Evolutionary conservation across 1,140 invertebrate genomes (phyloP).

Genomic region (Dufourea novaeangliae): DNA sequence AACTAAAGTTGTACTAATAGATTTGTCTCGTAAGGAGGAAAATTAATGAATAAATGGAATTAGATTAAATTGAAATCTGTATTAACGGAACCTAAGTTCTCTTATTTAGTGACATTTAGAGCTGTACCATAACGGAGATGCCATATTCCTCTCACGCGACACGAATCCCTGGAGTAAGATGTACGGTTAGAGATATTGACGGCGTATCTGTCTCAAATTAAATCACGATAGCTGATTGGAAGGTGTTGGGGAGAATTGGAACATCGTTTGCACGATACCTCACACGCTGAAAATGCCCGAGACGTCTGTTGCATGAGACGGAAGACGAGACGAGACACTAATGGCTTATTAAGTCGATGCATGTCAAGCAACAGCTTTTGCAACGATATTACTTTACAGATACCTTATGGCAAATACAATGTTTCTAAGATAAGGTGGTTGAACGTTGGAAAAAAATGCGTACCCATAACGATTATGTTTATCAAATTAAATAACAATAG

Average conservation of each 20-base stretch:
- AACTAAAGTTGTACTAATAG: too few species aligned
- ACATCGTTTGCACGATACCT: conserved; percentile 13
- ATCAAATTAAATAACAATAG: too few species aligned
- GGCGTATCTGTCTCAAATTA: conserved; percentile 42
- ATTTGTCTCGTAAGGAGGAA: too few species aligned
- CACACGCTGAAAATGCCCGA: conserved; percentile 23
- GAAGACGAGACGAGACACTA: conserved; percentile 41
- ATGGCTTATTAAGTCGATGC: conserved; percentile 46
- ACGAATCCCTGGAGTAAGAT: conserved; percentile 10
- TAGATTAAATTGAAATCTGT: too few species aligned
- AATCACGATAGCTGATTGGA: conserved; percentile 49
- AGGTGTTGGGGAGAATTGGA: conserved; percentile 12
- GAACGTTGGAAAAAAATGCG: not conserved
- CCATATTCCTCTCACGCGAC: not conserved
- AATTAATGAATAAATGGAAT: too few species aligned
- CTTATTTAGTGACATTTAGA: too few species aligned
- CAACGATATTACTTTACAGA: not conserved
- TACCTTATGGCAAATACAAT: not conserved
- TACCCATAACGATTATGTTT: too few species aligned
- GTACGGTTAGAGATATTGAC: conserved; percentile 5
- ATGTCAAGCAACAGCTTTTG: conserved; percentile 13
- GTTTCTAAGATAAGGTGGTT: too few species aligned
- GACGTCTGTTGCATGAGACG: conserved; percentile 30
- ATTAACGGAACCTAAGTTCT: too few species aligned
- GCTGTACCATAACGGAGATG: not conserved